These are phyloP conservation scores for Magallana ariakensis DNA, from an alignment of 1,140 invertebrate species.

Conservation along the genomic window DNA sequence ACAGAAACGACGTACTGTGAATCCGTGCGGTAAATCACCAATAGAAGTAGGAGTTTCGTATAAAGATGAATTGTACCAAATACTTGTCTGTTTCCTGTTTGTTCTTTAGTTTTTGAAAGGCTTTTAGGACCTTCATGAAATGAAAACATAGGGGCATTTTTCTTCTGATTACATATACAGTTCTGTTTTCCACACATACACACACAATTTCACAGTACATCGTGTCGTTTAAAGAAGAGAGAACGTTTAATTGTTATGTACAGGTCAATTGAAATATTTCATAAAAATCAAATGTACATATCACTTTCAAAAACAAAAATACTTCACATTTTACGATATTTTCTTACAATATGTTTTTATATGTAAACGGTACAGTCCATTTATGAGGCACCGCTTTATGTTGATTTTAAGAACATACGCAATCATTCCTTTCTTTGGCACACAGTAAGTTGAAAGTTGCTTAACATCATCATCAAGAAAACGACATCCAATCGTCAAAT, in stretches of 20 bases:
- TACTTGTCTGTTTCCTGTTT: no score
- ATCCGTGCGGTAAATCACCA: neutral
- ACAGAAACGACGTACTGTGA: conserved; percentile 6
- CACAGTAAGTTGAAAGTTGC: conserved; percentile 27
- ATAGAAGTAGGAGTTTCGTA: no score
- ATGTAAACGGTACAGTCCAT: neutral
- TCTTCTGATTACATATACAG: no score
- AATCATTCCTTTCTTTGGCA: conserved; percentile 7
- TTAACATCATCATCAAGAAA: neutral
- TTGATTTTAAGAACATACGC: neutral
- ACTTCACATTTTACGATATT: neutral
- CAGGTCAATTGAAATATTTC: neutral
- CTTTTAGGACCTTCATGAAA: no score
- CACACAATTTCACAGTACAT: neutral
- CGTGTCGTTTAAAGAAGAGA: neutral
- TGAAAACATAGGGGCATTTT: no score
- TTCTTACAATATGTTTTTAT: neutral
- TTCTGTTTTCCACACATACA: no score
- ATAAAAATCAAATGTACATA: neutral
- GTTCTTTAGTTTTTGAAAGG: no score
- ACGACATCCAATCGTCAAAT: neutral
- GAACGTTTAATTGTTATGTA: neutral
- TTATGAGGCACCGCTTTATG: neutral
- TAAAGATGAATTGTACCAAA: no score
- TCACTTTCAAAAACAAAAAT: neutral